These are phyloP conservation scores for Lucinisca nassula DNA, from an alignment of 2,888 invertebrate species.

Conservation along the genomic window DNA sequence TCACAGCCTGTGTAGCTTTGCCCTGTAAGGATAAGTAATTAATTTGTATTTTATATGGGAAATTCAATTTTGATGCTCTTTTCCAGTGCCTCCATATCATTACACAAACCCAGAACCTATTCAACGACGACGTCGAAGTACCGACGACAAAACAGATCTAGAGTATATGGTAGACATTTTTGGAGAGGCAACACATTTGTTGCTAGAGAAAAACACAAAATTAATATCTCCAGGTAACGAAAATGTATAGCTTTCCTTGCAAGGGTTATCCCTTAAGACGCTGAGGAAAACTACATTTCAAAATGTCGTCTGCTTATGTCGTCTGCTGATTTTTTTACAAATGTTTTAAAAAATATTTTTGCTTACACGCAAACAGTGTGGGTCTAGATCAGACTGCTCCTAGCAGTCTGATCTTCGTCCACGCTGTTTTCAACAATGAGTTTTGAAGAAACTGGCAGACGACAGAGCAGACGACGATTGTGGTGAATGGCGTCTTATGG, in stretches of 20 bases:
- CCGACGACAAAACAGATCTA: constrained; percentile 17
- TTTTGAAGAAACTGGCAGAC: no score
- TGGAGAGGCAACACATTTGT: constrained; percentile 66
- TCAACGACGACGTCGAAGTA: constrained; percentile 35
- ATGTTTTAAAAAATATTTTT: background rate
- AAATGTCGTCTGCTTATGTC: background rate
- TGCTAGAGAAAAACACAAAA: constrained; percentile 71
- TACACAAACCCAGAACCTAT: constrained; percentile 64
- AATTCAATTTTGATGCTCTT: background rate
- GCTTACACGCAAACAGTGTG: background rate
- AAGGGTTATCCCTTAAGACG: no score
- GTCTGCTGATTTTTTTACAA: background rate
- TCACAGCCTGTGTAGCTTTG: no score
- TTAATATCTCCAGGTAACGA: constrained; percentile 72
- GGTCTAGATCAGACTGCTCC: no score
- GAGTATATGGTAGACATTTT: constrained; percentile 70
- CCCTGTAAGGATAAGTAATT: no score
- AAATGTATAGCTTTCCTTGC: no score
- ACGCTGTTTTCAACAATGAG: no score
- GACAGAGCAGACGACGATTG: no score
- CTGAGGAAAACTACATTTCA: no score
- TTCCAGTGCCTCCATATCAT: constrained; percentile 75
- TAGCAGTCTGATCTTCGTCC: no score
- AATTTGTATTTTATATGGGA: no score
- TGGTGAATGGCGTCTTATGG: no score